Evolutionary conservation across 2,888 invertebrate species (phyloP), one percentile per base, ranked within the genome.

Genomic region (Baccha elongata): DNA sequence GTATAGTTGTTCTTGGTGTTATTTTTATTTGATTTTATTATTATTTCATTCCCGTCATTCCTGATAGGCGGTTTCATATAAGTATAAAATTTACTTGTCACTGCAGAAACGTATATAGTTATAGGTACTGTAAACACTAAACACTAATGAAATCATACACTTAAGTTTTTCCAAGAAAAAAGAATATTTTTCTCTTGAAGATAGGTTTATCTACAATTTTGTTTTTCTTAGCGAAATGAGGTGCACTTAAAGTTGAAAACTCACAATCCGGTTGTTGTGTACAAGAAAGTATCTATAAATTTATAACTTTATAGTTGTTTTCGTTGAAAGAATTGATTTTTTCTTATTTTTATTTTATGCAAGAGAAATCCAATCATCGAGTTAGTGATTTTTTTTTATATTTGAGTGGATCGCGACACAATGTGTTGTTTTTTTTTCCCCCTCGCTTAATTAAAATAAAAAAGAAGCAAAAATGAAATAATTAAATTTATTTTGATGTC

Each of bases 41-140:
- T 68, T 68, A 79, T 79, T 74, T 62, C 73, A 55, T 55, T 68
- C 79, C 68, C 73, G 62, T 62, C 73, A 55, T 55, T 68, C 79
- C 68, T 68, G 62, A 52, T 44, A 44, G 53, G 44, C 46, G 53
- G 48, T 13, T 29, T n/a, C n/a, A n/a, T n/a, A n/a, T 17, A 19
- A 10, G 44, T 44, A 26, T 44, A 58, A 29, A 44, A 42, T 23
- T 35, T 67, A 79, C 73, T 79, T 73, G 67, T 79, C 79, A 79
- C 67, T n/a, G 29, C 60, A 60, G 58, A 64, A 73, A 17, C 42
- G 46, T 48, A 35, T 11, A 48, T 19, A n/a, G n/a, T n/a, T n/a
- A n/a, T n/a, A n/a, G n/a, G n/a, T n/a, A 48, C 19, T 35, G 60
- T 67, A 68, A 64, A 71, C 58, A 64, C 1, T 1, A n/a, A 17